A percentile compares a stretch with the other conserved stretches of the same genome.
phyloP scores from a whole-genome alignment of 2,888 invertebrate species.

The Dusona sp. region DNA sequence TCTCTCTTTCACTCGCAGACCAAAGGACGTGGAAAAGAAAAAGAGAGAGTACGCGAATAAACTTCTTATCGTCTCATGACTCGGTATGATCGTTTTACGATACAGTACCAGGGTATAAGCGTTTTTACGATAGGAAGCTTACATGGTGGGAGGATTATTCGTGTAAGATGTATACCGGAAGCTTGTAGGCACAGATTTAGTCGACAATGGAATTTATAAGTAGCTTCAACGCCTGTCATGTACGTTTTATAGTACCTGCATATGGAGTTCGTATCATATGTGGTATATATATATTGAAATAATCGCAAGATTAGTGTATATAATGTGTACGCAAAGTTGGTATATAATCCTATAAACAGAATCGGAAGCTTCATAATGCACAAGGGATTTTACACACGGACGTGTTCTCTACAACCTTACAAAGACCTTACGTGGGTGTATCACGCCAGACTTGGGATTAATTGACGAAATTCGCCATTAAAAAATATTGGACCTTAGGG shows the following conservation, averaged over 20 bases:
- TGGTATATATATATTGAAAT: not conserved
- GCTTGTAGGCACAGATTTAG: constrained; percentile 57
- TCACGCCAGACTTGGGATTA: constrained; percentile 34
- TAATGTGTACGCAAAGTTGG: not conserved
- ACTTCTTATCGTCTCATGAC: constrained; percentile 46
- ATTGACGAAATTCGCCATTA: constrained; percentile 50
- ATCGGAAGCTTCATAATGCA: constrained; percentile 26
- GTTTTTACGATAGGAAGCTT: constrained; percentile 63
- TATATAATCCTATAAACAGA: not conserved
- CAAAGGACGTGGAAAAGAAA: not conserved
- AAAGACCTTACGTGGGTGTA: not conserved
- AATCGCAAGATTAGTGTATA: not conserved
- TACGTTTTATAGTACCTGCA: not conserved
- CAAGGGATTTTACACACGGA: constrained; percentile 44
- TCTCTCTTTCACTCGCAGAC: not conserved
- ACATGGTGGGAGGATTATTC: constrained; percentile 33
- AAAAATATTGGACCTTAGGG: not conserved
- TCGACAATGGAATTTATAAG: constrained; percentile 62
- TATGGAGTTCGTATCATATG: not conserved
- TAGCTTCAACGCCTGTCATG: constrained; percentile 23
- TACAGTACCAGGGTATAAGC: constrained; percentile 21
- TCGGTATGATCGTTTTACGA: constrained; percentile 64
- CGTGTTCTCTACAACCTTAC: not conserved
- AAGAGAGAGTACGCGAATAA: constrained; percentile 1
- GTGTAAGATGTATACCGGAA: constrained; percentile 64